Evolutionary conservation across 1,140 invertebrate genomes (phyloP).

Genomic region (Drosophila pallidifrons): DNA sequence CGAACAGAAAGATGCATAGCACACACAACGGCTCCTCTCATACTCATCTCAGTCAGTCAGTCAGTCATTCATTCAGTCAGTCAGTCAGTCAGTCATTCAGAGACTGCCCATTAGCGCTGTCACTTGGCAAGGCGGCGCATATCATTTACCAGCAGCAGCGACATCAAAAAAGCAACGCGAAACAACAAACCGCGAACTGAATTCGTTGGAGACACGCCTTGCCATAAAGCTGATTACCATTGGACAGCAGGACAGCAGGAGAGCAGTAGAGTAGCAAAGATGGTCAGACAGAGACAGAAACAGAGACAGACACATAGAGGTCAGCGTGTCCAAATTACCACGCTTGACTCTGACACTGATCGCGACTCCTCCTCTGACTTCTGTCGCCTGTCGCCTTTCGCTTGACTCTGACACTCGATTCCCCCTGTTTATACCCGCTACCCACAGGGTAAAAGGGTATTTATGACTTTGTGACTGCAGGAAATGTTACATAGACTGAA

Average conservation of each 20-base stretch:
- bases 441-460: too few relatives aligned
- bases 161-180: conserved; percentile 40
- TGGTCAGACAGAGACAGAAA: background rate
- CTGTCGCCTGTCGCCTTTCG: background rate
- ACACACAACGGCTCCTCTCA: too few relatives aligned
- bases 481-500: too few relatives aligned
- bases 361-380: conserved; percentile 1
- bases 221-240: background rate
- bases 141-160: conserved; percentile 61
- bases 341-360: conserved; percentile 6
- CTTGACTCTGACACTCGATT: too few relatives aligned
- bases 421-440: too few relatives aligned
- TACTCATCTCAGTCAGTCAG: background rate
- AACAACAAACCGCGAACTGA: conserved; percentile 23
- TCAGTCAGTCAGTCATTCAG: background rate
- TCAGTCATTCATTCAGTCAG: conserved; percentile 8
- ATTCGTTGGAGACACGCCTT: background rate
- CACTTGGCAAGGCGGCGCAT: conserved; percentile 56
- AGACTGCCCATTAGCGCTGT: conserved; percentile 58
- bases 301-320: conserved; percentile 32
- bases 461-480: too few relatives aligned
- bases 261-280: background rate
- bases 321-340: conserved; percentile 16
- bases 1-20: conserved; percentile 19
- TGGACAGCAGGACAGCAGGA: too few relatives aligned